Evolutionary conservation across 2,113 vertebrate genomes (phyloP), one percentile per base, ranked within the genome.

Genomic region (Gnathonemus longibarbis): DNA sequence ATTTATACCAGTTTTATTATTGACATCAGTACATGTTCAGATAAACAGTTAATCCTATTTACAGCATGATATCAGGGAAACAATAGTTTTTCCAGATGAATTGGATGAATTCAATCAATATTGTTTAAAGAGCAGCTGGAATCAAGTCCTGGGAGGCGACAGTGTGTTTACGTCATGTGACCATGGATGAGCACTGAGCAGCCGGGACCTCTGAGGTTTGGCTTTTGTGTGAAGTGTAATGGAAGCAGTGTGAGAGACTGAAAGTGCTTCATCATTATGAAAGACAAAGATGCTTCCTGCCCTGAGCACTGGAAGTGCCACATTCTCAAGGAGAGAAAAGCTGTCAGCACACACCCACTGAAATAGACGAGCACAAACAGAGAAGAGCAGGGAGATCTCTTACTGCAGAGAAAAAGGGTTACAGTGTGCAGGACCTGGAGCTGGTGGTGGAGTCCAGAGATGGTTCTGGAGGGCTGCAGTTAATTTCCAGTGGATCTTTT

Each of bases 401-500:
- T 17, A 80, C n/a, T 42, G 17, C 35, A 42, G 35, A 42, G 35
- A 13, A 77, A 31, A 77, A 77, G 15, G 70, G 7, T 77, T 77
- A 39, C 35, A 77, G 70, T 39, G 31, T 77, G 70, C 70, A 77
- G 70, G 31, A 77, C 21, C 4, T 5, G 70, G 31, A 17, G 70
- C 27, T 39, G 70, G 56, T n/a, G 56, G 56, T 58, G 70, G 70
- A 77, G 70, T 42, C 74, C 74, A 39, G 35, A 42, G 74, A 19
- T 42, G 74, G 74, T 17, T 35, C 74, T 80, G 74, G 35, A 42
- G 35, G 35, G 35, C 74, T 17, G 74, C n/a, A 24, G 31, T 95
- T 91, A 96, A 89, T 93, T 96, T 92, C 94, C 95, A 86, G 95
- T 93, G n/a, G 94, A 96, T 91, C 96, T 94, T 94, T 96, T 96